Conservation (phyloP, 2,113 vertebrate species). For the Seriola aureovittata region DNA sequence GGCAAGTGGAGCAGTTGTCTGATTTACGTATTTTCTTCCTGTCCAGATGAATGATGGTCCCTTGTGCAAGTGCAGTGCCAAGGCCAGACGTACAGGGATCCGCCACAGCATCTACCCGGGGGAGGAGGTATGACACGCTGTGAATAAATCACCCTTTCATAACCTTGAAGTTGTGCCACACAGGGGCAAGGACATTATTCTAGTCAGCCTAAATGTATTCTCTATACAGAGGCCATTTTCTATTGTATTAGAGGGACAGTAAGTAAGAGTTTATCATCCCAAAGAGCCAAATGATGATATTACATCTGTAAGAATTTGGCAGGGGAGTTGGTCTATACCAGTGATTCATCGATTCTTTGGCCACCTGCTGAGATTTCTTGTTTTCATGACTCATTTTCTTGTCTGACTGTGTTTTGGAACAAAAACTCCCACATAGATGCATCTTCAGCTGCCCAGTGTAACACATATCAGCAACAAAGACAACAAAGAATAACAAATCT, state of each 20-base stretch:
- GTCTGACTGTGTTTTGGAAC: conserved; percentile 12
- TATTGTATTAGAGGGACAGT: conserved; percentile 14
- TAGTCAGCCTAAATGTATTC: conserved; percentile 35
- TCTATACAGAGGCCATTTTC: conserved; percentile 6
- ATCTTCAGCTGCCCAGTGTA: fast-evolving
- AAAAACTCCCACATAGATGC: neutral
- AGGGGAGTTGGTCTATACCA: neutral
- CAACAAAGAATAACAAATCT: neutral
- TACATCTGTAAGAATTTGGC: conserved; percentile 15
- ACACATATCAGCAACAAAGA: neutral
- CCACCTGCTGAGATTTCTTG: conserved; percentile 19
- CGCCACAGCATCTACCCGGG: conserved; percentile 99
- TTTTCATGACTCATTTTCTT: conserved; percentile 27
- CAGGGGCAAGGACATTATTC: conserved; percentile 56
- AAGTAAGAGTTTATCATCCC: conserved; percentile 28
- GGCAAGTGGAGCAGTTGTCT: conserved; percentile 46
- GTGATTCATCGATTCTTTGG: conserved; percentile 27
- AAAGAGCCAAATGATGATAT: conserved; percentile 32
- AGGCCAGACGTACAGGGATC: conserved; percentile 96
- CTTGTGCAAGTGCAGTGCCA: conserved; percentile 97
- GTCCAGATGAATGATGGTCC: conserved; percentile 98
- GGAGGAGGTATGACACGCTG: conserved; percentile 89
- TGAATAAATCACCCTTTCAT: conserved; percentile 75
- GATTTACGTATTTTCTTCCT: conserved; percentile 62
- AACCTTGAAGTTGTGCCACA: conserved; percentile 66